Conservation (phyloP, 2,888 invertebrate species). For the Amphipoea lucens region DNA sequence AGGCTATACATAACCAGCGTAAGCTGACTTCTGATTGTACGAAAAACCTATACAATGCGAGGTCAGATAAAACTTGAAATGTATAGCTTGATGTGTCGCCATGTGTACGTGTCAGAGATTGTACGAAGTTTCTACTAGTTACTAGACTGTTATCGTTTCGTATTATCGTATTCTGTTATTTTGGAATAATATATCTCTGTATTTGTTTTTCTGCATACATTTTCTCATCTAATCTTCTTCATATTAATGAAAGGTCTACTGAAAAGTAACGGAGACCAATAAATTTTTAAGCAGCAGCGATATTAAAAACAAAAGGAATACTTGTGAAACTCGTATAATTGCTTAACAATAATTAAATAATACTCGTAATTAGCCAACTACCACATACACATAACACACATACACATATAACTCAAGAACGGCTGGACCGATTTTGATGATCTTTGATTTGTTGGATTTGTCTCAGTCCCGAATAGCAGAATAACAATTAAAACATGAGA, state of each 20-base stretch:
- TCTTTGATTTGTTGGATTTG: no score
- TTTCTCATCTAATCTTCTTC: not conserved
- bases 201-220: slow-evolving; percentile 1
- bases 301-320: not conserved
- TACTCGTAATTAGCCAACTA: not conserved
- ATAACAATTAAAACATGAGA: no score
- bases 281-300: not conserved
- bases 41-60: no score
- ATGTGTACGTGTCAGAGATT: slow-evolving; percentile 36
- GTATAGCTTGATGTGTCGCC: no score
- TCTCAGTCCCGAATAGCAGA: no score
- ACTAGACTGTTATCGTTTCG: slow-evolving; percentile 28
- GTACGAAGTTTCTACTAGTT: slow-evolving; percentile 36
- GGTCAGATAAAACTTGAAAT: no score
- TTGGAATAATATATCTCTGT: slow-evolving; percentile 1
- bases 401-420: no score
- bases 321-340: not conserved
- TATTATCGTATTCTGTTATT: slow-evolving; percentile 31
- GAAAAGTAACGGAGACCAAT: not conserved
- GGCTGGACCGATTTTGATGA: no score
- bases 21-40: no score
- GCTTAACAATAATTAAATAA: not conserved
- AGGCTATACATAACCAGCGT: no score
- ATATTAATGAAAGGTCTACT: not conserved
- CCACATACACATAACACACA: no score